Percentiles rank a stretch among this genome's conserved stretches.
phyloP scores from a whole-genome alignment of 2,888 invertebrate genomes.

The Ophion slaviceki region DNA sequence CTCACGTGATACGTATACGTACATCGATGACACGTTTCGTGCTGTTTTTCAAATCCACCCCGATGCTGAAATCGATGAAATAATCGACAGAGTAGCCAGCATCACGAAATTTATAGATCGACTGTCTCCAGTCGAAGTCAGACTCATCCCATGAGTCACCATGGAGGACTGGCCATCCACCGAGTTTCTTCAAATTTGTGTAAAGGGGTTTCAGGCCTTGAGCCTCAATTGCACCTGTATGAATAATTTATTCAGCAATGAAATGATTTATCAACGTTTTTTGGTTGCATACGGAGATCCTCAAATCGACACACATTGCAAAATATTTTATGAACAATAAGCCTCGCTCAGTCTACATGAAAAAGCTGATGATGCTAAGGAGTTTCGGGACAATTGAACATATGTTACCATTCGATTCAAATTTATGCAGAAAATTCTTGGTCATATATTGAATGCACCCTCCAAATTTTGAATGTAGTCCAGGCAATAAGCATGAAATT shows the following conservation, averaged over 20 bases:
- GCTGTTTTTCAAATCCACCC: conserved; percentile 95
- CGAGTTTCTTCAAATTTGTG: conserved; percentile 90
- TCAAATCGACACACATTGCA: no score
- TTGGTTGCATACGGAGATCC: neutral
- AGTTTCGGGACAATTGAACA: no score
- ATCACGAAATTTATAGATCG: conserved; percentile 91
- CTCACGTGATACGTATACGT: conserved; percentile 80
- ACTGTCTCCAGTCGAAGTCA: conserved; percentile 92
- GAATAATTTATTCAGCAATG: neutral
- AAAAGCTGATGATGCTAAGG: no score
- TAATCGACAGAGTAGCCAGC: conserved; percentile 95
- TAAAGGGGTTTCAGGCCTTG: conserved; percentile 90
- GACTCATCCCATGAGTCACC: conserved; percentile 90
- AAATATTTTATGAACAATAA: no score
- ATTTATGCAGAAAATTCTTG: no score
- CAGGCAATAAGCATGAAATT: no score
- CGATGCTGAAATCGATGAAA: conserved; percentile 95
- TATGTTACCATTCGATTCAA: no score
- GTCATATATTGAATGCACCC: no score
- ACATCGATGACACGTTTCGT: conserved; percentile 94
- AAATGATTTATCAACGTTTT: neutral
- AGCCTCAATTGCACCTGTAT: conserved; percentile 91
- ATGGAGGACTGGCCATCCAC: conserved; percentile 96
- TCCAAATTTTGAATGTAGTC: no score
- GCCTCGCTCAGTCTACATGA: no score